Evolutionary conservation across 2,113 vertebrate genomes (phyloP).

Genomic region (Antechinus stuartii): DNA sequence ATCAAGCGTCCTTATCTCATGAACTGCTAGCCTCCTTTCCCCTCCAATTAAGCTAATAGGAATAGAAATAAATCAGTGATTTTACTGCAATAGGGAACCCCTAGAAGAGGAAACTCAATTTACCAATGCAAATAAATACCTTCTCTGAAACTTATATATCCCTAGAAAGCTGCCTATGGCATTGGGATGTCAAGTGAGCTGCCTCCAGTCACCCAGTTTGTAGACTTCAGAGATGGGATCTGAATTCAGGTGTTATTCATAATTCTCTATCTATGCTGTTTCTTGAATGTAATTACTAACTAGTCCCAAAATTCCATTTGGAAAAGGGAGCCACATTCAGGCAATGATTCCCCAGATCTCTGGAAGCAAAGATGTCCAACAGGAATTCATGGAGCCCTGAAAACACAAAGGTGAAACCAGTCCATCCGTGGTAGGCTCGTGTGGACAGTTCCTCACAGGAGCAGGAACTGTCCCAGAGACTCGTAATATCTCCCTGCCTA

Average conservation of each 20-base stretch:
- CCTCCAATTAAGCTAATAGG: not conserved
- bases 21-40: not conserved
- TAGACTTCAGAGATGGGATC: not conserved
- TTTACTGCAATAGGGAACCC: not conserved
- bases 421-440: not conserved
- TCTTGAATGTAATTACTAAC: not conserved
- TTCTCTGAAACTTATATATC: not conserved
- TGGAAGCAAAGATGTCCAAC: not conserved
- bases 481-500: not conserved
- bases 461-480: not conserved
- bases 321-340: not conserved
- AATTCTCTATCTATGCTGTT: not conserved
- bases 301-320: not conserved
- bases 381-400: not conserved
- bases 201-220: accelerated
- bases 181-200: not conserved
- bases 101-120: not conserved
- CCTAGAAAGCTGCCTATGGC: not conserved
- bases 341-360: not conserved
- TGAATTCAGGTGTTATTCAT: not conserved
- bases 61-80: not conserved
- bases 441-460: not conserved
- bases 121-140: not conserved
- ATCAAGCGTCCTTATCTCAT: not conserved
- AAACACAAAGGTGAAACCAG: not conserved